Conservation (phyloP, 2,888 invertebrate species). For the Lepidochrysops patricia region DNA sequence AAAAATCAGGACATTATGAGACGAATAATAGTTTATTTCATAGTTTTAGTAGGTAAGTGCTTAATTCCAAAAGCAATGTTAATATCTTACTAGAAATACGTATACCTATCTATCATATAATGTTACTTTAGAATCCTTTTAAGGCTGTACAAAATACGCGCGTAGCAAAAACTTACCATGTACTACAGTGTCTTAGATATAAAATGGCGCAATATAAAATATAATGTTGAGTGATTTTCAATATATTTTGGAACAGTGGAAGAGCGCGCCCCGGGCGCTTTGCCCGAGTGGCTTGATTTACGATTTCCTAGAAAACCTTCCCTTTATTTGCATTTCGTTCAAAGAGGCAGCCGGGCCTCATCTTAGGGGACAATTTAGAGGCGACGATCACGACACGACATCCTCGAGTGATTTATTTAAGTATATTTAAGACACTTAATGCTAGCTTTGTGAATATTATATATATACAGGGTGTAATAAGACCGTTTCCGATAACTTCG, state of each 20-base stretch:
- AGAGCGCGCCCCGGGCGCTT: constrained; percentile 26
- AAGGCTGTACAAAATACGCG: too few species aligned
- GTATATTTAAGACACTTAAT: too few species aligned
- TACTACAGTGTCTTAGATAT: neutral
- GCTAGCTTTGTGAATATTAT: too few species aligned
- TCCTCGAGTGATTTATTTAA: neutral
- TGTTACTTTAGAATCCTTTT: too few species aligned
- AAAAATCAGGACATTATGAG: too few species aligned
- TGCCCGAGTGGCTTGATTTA: constrained; percentile 37
- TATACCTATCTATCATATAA: too few species aligned
- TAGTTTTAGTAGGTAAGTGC: too few species aligned
- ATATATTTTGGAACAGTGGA: constrained; percentile 30
- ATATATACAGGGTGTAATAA: too few species aligned
- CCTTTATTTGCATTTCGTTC: constrained; percentile 37
- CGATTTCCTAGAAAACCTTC: constrained; percentile 33
- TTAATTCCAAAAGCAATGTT: too few species aligned
- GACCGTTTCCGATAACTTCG: too few species aligned
- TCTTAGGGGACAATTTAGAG: constrained; percentile 20
- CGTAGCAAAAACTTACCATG: neutral
- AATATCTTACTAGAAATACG: too few species aligned
- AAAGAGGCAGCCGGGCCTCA: constrained; percentile 30
- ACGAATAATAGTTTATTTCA: too few species aligned
- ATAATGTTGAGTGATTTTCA: neutral
- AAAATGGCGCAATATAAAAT: neutral
- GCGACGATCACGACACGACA: constrained; percentile 19